These are phyloP conservation scores for Anoura caudifer DNA, from an alignment of 2,113 vertebrate genomes.

Conservation along the genomic window DNA sequence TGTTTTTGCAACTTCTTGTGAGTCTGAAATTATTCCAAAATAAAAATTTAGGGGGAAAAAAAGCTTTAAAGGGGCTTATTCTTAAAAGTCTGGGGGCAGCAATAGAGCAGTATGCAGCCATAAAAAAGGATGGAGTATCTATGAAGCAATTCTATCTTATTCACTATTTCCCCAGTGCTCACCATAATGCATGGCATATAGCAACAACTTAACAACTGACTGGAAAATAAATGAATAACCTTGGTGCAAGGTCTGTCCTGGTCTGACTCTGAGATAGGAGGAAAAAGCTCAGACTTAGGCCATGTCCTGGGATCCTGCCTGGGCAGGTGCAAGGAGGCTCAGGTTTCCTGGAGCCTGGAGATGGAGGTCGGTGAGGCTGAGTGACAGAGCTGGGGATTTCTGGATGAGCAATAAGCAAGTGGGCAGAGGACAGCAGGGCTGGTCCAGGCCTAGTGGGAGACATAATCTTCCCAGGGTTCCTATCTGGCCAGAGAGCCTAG, in stretches of 20 bases:
- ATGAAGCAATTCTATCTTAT: not conserved
- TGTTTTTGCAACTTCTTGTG: not conserved
- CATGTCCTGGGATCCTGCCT: not conserved
- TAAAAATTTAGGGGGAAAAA: not conserved
- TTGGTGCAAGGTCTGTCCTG: not conserved
- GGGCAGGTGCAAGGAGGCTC: slow-evolving; percentile 7
- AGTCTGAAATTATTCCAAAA: slow-evolving; percentile 13
- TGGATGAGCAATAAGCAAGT: not conserved
- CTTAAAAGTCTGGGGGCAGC: not conserved
- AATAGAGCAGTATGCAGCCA: not conserved
- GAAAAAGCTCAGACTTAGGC: not conserved
- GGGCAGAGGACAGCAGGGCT: not conserved
- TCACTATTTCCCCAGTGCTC: not conserved
- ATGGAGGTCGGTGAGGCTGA: not conserved
- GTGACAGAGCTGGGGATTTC: not conserved
- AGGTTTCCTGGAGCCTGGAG: not conserved
- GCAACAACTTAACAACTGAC: not conserved
- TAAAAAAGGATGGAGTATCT: not conserved
- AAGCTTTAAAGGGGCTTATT: not conserved
- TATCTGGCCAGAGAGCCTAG: not conserved
- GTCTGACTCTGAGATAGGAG: not conserved
- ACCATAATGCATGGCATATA: not conserved
- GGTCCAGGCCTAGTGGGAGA: not conserved
- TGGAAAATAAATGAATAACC: not conserved
- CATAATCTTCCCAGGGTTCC: not conserved